These are phyloP conservation scores for Halictus quadricinctus DNA, from an alignment of 2,888 invertebrate genomes.

Conservation along the genomic window DNA sequence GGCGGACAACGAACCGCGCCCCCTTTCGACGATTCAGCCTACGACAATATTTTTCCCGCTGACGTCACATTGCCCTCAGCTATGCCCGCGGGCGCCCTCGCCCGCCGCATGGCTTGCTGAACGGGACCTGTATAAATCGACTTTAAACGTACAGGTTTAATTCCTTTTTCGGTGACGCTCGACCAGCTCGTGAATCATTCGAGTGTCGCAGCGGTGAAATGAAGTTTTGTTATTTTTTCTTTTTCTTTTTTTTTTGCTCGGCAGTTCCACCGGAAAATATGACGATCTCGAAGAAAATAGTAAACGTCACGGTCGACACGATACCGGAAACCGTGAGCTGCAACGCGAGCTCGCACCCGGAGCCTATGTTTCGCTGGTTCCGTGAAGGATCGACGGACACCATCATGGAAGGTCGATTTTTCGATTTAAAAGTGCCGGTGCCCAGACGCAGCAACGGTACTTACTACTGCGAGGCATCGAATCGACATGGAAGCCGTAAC, in stretches of 20 bases:
- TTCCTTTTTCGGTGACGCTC: not conserved
- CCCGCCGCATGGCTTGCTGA: no score
- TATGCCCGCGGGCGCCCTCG: no score
- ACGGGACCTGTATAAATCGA: no score
- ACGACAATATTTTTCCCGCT: no score
- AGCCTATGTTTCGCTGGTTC: slow-evolving; percentile 89
- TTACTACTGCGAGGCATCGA: slow-evolving; percentile 90
- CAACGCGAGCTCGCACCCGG: slow-evolving; percentile 87
- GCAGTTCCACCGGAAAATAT: slow-evolving; percentile 94
- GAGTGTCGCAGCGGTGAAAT: not conserved
- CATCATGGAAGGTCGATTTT: slow-evolving; percentile 83
- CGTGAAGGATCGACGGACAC: slow-evolving; percentile 84
- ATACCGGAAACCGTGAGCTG: slow-evolving; percentile 85
- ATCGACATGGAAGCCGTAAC: slow-evolving; percentile 90
- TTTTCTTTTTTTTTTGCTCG: slow-evolving; percentile 29
- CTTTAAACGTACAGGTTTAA: no score
- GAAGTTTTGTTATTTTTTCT: not conserved
- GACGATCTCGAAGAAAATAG: slow-evolving; percentile 85
- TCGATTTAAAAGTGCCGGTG: slow-evolving; percentile 87
- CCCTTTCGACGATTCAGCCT: no score
- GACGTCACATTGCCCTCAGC: no score
- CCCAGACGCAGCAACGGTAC: slow-evolving; percentile 89
- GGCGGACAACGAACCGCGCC: no score
- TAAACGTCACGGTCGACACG: slow-evolving; percentile 85
- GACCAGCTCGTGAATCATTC: not conserved